Percentiles rank a stretch among this genome's conserved stretches.
phyloP scores from a whole-genome alignment of 2,888 invertebrate species.

The Agrotis puta region DNA sequence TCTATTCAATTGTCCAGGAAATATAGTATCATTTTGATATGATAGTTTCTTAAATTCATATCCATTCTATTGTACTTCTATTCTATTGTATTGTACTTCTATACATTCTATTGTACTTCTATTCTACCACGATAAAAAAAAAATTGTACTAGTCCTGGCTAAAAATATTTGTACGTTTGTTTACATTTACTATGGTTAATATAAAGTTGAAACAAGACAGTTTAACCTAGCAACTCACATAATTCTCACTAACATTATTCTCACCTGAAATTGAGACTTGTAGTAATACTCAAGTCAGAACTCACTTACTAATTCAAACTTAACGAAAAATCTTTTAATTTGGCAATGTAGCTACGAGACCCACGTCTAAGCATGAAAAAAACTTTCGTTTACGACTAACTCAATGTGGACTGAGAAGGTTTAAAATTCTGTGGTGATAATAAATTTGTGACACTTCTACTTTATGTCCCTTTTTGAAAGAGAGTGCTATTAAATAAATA shows the following conservation, averaged over 20 bases:
- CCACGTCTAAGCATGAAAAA: conserved; percentile 52
- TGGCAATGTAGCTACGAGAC: conserved; percentile 71
- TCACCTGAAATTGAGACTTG: neutral
- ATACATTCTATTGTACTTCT: too few species aligned
- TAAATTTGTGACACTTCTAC: conserved; percentile 61
- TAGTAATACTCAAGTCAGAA: conserved; percentile 50
- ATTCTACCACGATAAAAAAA: too few species aligned
- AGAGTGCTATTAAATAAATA: conserved; percentile 61
- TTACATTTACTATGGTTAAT: neutral
- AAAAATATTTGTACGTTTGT: neutral
- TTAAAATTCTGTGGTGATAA: conserved; percentile 66
- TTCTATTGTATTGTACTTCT: too few species aligned
- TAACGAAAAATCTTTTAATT: conserved; percentile 80
- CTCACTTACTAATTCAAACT: conserved; percentile 74
- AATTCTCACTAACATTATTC: conserved; percentile 24
- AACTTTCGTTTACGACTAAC: conserved; percentile 62
- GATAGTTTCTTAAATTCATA: too few species aligned
- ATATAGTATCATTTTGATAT: too few species aligned
- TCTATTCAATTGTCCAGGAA: too few species aligned
- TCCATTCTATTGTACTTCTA: too few species aligned
- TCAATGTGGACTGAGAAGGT: conserved; percentile 35
- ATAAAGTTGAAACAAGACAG: neutral
- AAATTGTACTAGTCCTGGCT: too few species aligned
- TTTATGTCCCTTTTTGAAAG: conserved; percentile 44
- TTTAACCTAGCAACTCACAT: conserved; percentile 10